phyloP scores from a whole-genome alignment of 2,888 invertebrate species.

The Dryobota labecula region DNA sequence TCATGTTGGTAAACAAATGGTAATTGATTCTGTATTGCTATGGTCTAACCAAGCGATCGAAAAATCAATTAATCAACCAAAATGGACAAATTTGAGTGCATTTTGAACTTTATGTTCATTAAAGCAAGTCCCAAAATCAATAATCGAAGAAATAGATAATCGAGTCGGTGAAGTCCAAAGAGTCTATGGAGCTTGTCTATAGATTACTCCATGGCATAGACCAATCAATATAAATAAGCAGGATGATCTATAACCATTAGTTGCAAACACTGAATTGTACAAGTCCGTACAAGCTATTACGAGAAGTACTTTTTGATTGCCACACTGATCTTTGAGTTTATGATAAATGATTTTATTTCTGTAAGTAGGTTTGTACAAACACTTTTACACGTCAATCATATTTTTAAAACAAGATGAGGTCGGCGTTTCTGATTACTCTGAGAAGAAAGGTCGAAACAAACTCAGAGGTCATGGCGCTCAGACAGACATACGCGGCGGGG shows the following conservation, averaged over 20 bases:
- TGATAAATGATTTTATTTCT: no score
- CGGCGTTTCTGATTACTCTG: no score
- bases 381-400: no score
- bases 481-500: no score
- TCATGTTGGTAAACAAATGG: constrained; percentile 41
- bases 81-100: background rate
- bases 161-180: background rate
- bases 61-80: constrained; percentile 3
- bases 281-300: background rate
- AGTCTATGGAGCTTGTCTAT: background rate
- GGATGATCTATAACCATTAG: background rate
- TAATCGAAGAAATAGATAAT: background rate
- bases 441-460: no score
- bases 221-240: background rate
- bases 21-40: constrained; percentile 3
- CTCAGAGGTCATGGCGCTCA: no score
- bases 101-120: background rate
- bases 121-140: background rate
- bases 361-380: no score
- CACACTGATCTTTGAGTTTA: no score
- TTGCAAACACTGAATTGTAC: background rate
- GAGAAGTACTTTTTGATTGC: background rate
- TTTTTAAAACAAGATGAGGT: no score
- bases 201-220: background rate
- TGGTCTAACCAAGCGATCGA: background rate